Conservation (phyloP, 2,888 invertebrate genomes). For the Heliconius erato region DNA sequence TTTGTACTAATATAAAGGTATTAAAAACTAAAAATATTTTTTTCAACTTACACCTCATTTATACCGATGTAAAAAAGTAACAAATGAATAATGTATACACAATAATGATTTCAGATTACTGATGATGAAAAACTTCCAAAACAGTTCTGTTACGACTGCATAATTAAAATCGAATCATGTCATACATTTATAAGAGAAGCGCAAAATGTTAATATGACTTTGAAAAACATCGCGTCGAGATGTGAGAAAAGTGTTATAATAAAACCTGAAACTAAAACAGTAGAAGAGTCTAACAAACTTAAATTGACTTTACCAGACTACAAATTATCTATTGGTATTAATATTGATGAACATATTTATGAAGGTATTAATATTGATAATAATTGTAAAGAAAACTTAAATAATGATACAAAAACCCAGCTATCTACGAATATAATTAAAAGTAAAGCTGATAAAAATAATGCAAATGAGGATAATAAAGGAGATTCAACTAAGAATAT, state of each 20-base stretch:
- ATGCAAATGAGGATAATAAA: background rate
- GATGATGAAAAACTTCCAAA: slow-evolving; percentile 79
- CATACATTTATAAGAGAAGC: slow-evolving; percentile 80
- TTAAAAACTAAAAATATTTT: slow-evolving; percentile 12
- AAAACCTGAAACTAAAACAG: slow-evolving; percentile 59
- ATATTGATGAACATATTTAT: slow-evolving; percentile 52
- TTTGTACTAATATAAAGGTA: slow-evolving; percentile 76
- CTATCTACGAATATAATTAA: slow-evolving; percentile 27
- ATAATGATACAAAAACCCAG: slow-evolving; percentile 13
- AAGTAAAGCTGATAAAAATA: slow-evolving; percentile 2
- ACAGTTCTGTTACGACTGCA: slow-evolving; percentile 81
- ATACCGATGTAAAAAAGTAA: background rate
- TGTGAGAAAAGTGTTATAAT: slow-evolving; percentile 69
- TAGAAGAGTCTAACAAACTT: slow-evolving; percentile 54
- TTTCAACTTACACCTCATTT: background rate
- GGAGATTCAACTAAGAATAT: slow-evolving; percentile 58
- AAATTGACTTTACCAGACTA: slow-evolving; percentile 68
- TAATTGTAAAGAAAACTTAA: slow-evolving; percentile 37
- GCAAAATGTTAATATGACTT: slow-evolving; percentile 69
- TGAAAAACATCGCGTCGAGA: slow-evolving; percentile 71
- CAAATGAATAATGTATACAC: background rate
- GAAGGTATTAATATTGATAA: slow-evolving; percentile 45
- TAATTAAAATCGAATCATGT: slow-evolving; percentile 79
- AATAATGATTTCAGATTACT: slow-evolving; percentile 61
- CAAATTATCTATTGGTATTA: slow-evolving; percentile 65